phyloP scores from a whole-genome alignment of 1,140 invertebrate species.

The Aporrectodea caliginosa region DNA sequence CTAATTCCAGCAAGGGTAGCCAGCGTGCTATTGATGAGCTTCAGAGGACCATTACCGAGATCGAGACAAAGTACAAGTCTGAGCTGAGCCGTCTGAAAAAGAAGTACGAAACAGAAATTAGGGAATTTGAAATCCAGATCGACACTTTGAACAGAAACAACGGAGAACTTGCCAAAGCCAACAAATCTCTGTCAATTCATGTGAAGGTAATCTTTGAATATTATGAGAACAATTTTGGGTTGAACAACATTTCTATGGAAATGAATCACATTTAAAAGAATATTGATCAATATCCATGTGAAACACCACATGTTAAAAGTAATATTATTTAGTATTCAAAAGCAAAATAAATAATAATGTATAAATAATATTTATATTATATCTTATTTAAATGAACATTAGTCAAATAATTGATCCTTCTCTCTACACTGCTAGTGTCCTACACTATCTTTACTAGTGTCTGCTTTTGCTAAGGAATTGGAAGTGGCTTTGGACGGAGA shows the following conservation, averaged over 20 bases:
- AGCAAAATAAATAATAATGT: background rate
- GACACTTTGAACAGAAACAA: constrained; percentile 45
- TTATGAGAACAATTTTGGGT: too few relatives aligned
- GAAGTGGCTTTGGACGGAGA: constrained; percentile 50
- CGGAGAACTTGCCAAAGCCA: constrained; percentile 43
- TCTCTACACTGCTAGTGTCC: background rate
- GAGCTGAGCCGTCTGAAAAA: constrained; percentile 55
- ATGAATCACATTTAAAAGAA: too few relatives aligned
- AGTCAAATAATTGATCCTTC: background rate
- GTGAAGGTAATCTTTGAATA: constrained; percentile 30
- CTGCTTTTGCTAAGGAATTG: constrained; percentile 45
- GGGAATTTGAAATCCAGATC: constrained; percentile 48
- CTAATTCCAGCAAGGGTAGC: constrained; percentile 37
- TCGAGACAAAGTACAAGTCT: constrained; percentile 54
- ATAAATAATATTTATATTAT: background rate
- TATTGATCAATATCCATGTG: too few relatives aligned
- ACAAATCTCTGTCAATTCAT: constrained; percentile 32
- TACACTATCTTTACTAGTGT: background rate
- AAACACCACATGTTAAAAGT: too few relatives aligned
- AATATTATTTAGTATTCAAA: too few relatives aligned
- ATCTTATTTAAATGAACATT: background rate
- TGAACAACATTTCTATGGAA: too few relatives aligned
- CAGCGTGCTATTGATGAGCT: constrained; percentile 55
- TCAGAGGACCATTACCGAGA: constrained; percentile 52
- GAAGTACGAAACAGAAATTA: constrained; percentile 54